Base-by-base conservation (phyloP, 2,888 invertebrate genomes). In the Myopa testacea region DNA sequence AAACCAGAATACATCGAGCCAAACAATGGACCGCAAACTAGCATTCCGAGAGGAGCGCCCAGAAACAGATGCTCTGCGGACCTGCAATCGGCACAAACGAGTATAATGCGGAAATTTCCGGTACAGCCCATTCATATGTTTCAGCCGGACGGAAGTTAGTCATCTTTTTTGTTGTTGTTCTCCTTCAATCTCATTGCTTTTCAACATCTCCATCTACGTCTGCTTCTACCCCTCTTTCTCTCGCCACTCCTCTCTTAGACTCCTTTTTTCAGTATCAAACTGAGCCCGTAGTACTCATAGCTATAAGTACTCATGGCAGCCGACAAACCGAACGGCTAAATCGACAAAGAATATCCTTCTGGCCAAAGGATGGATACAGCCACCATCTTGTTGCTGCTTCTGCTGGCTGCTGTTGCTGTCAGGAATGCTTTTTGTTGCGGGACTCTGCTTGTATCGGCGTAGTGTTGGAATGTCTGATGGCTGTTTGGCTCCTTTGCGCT, bases 101-200 rank as follows among this genome's bases (percentile, higher is more conserved):
- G 60, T 7, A 58, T 69, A 69, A 69, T 69, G 45, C 26, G 68
- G 45, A 75, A 69, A 75, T 45, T 75, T 69, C 75, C 75, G 60
- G 58, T 75, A 58, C 40, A 75, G 19, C 4, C 75, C 75, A 69
- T 75, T 69, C 75, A 69, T 63, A 65, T 74, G 65, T 65, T 65
- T 65, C 65, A 34, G 38, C 58, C 75, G 68, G 38, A 38, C 68
- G 75, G 75, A 75, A 75, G 69, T 75, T 26, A 60, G 75, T 34
- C 60, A 60, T 68, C 14, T 74, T 60, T 40, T 34, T 38, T 45
- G 60, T 19, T 26, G 12, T 14, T 26, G 37, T 3, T 60, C 16
- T 60, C 60, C 60, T 60, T 60, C 60, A 60, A 55, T 55, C 16
- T 55, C 10, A 14, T 55, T 16, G 12, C 55, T 55, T 55, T 55